A percentile compares a stretch with the other conserved stretches of the same genome.
Evolutionary conservation across 37 sponge, comb jelly and placozoan genomes (phyloP).

Genomic region (Beroe forskalii): DNA sequence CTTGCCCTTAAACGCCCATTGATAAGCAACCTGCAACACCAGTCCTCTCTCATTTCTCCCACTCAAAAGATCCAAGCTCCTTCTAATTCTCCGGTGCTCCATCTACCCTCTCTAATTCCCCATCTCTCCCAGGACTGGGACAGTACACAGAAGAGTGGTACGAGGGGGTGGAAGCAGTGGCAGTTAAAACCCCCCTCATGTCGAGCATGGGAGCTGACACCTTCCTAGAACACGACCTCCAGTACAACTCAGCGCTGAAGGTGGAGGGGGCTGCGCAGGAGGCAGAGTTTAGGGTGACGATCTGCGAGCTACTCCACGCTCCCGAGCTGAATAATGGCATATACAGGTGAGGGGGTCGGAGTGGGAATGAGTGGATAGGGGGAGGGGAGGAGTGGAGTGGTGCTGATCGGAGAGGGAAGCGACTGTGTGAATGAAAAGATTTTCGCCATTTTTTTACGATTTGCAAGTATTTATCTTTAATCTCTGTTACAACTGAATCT

Average conservation of each 20-base stretch:
- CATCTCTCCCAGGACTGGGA: conserved; percentile 42
- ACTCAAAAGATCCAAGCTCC: background rate
- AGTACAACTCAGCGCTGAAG: conserved; percentile 64
- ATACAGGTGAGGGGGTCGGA: background rate
- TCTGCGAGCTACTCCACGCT: conserved; percentile 15
- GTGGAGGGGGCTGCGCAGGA: conserved; percentile 24
- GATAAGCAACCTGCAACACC: too few species aligned
- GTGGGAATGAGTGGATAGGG: too few species aligned
- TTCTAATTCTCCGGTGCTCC: too few species aligned
- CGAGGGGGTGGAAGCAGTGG: conserved; percentile 54
- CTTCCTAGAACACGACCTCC: conserved; percentile 38
- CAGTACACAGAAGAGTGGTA: conserved; percentile 61
- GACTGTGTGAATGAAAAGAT: too few species aligned
- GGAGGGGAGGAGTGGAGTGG: too few species aligned
- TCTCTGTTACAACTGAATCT: too few species aligned
- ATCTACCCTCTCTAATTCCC: too few species aligned
- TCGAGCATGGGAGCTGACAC: conserved; percentile 59
- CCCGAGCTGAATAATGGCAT: conserved; percentile 24
- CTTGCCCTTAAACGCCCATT: too few species aligned
- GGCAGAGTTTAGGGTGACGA: conserved; percentile 42
- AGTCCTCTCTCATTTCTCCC: background rate
- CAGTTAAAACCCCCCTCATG: conserved; percentile 46
- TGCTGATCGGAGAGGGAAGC: too few species aligned
- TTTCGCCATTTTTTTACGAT: too few species aligned
- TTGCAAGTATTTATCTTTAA: too few species aligned